phyloP scores from a whole-genome alignment of 1,140 invertebrate genomes.

The Drosophila kikkawai region DNA sequence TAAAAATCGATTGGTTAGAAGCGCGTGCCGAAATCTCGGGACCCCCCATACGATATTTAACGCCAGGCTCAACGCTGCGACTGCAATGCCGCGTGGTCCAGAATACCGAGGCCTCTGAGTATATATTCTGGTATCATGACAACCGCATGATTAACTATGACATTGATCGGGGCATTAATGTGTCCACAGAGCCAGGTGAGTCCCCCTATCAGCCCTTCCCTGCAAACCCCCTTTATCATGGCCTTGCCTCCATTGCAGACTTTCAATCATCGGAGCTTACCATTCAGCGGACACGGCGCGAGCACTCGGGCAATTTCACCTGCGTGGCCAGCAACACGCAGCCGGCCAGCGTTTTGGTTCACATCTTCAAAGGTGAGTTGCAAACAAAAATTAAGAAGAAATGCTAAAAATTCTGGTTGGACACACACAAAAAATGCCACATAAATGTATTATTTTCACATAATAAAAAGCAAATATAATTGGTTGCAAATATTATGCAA shows the following conservation, averaged over 20 bases:
- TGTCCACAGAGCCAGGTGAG: constrained; percentile 88
- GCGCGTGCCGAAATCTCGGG: constrained; percentile 94
- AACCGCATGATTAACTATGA: constrained; percentile 96
- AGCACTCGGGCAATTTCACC: constrained; percentile 95
- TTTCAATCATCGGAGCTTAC: constrained; percentile 88
- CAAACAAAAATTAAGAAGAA: background rate
- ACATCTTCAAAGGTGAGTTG: constrained; percentile 92
- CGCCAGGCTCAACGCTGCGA: constrained; percentile 92
- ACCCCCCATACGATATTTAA: constrained; percentile 93
- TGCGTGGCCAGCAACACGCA: constrained; percentile 94
- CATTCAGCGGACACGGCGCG: constrained; percentile 88
- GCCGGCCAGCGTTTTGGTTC: constrained; percentile 92
- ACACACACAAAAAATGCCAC: background rate
- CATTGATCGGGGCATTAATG: constrained; percentile 92
- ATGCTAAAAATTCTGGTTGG: background rate
- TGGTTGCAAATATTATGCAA: too few relatives aligned
- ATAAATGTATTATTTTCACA: background rate
- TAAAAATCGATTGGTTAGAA: constrained; percentile 87
- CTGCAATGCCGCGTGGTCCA: constrained; percentile 92
- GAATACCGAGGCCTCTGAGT: constrained; percentile 92
- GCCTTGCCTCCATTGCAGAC: constrained; percentile 81
- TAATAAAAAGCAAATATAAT: background rate
- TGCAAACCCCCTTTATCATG: constrained; percentile 23
- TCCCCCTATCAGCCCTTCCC: background rate
- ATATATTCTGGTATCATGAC: constrained; percentile 96